Percentiles rank a stretch among this genome's conserved stretches.
Evolutionary conservation across 2,888 invertebrate species (phyloP).

Genomic region (Scaptomyza flava): DNA sequence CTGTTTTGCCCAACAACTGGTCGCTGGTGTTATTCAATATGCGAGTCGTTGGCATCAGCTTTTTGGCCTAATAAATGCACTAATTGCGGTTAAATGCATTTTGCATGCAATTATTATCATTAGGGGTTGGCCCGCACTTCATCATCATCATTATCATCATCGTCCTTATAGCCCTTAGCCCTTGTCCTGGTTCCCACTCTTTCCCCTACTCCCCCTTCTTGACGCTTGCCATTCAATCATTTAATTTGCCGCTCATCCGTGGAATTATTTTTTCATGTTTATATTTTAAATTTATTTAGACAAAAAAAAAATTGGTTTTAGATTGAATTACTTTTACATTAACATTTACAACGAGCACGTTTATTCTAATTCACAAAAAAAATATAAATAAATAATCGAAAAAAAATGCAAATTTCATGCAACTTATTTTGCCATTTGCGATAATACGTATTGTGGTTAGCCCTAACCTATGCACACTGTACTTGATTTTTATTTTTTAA

Average conservation of each 20-base stretch:
- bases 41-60: constrained; percentile 62
- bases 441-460: constrained; percentile 64
- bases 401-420: constrained; percentile 40
- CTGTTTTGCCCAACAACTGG: constrained; percentile 16
- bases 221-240: constrained; percentile 46
- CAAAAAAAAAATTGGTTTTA: constrained; percentile 60
- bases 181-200: neutral
- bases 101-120: constrained; percentile 79
- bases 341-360: constrained; percentile 64
- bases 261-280: neutral
- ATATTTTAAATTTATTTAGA: constrained; percentile 62
- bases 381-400: constrained; percentile 16
- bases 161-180: neutral
- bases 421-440: constrained; percentile 8
- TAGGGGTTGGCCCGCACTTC: constrained; percentile 69
- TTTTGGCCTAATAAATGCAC: constrained; percentile 82
- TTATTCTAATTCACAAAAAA: constrained; percentile 33
- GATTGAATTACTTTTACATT: constrained; percentile 53
- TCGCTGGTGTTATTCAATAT: constrained; percentile 59
- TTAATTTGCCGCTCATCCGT: constrained; percentile 54
- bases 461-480: constrained; percentile 41
- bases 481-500: constrained; percentile 2
- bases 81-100: constrained; percentile 84
- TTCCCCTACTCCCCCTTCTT: neutral
- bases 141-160: constrained; percentile 13